These are phyloP conservation scores for Bombus sibiricus DNA, from an alignment of 1,140 invertebrate species.

Conservation along the genomic window DNA sequence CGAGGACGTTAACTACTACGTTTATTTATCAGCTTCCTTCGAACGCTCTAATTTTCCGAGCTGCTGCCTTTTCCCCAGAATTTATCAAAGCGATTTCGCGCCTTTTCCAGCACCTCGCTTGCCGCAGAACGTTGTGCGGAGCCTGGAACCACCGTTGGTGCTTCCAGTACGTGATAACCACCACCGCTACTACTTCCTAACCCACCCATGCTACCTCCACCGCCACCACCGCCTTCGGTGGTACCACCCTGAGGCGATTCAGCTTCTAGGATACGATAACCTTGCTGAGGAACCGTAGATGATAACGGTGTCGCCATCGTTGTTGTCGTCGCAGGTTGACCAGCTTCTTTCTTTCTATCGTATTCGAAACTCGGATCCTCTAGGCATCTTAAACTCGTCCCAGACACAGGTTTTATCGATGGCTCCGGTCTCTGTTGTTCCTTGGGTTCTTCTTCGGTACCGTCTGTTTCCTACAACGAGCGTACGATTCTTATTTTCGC, in stretches of 20 bases:
- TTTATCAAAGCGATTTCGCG: conserved; percentile 92
- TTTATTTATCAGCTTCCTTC: conserved; percentile 5
- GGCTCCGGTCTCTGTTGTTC: conserved; percentile 53
- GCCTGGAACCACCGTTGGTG: conserved; percentile 77
- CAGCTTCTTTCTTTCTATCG: conserved; percentile 72
- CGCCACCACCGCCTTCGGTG: background rate
- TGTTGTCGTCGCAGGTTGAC: conserved; percentile 47
- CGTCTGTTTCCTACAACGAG: background rate
- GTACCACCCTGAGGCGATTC: conserved; percentile 53
- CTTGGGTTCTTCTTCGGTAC: conserved; percentile 40
- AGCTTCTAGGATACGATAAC: conserved; percentile 74
- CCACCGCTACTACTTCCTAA: conserved; percentile 11
- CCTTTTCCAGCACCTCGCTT: conserved; percentile 91
- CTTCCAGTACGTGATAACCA: conserved; percentile 80
- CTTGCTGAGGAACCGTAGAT: conserved; percentile 48
- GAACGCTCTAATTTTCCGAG: conserved; percentile 74
- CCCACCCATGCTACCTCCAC: background rate
- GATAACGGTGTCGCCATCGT: conserved; percentile 55
- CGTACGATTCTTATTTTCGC: background rate
- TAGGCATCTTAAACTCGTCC: conserved; percentile 82
- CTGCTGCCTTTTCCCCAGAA: conserved; percentile 88
- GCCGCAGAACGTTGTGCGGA: conserved; percentile 83
- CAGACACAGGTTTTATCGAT: conserved; percentile 78
- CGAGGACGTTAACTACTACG: conserved; percentile 19
- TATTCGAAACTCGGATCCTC: conserved; percentile 84